phyloP scores from a whole-genome alignment of 2,797 vertebrate species.

The Rhinogobio ventralis region DNA sequence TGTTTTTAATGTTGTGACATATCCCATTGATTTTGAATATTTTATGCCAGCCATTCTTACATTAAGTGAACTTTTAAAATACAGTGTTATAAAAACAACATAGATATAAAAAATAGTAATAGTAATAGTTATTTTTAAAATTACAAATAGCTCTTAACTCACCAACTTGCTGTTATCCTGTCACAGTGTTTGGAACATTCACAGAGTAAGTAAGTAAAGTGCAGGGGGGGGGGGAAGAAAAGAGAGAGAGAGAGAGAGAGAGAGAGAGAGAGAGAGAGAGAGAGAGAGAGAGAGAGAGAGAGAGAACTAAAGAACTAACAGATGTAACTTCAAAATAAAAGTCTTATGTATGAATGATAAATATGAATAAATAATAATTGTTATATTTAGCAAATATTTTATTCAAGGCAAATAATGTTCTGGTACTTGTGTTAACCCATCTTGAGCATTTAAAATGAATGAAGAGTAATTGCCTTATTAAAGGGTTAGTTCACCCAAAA shows the following conservation, averaged over 20 bases:
- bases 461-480: neutral
- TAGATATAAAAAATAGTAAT: neutral
- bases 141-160: neutral
- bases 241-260: too few relatives aligned
- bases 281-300: neutral
- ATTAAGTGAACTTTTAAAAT: neutral
- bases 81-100: neutral
- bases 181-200: neutral
- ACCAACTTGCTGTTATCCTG: constrained; percentile 2
- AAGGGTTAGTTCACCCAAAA: too few relatives aligned
- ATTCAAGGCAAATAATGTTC: neutral
- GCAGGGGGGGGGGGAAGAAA: too few relatives aligned
- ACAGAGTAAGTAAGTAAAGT: too few relatives aligned
- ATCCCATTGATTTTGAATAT: neutral
- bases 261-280: too few relatives aligned
- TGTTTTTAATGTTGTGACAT: neutral
- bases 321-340: constrained; percentile 30
- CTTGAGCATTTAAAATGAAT: neutral
- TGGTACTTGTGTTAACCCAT: neutral
- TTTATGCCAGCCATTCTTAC: neutral
- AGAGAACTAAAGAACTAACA: neutral
- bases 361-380: neutral
- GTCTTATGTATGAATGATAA: neutral
- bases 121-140: neutral
- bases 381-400: neutral